A percentile compares a stretch with the other conserved stretches of the same genome.
Conservation (phyloP, 2,888 invertebrate species). For the Diploptera punctata region DNA sequence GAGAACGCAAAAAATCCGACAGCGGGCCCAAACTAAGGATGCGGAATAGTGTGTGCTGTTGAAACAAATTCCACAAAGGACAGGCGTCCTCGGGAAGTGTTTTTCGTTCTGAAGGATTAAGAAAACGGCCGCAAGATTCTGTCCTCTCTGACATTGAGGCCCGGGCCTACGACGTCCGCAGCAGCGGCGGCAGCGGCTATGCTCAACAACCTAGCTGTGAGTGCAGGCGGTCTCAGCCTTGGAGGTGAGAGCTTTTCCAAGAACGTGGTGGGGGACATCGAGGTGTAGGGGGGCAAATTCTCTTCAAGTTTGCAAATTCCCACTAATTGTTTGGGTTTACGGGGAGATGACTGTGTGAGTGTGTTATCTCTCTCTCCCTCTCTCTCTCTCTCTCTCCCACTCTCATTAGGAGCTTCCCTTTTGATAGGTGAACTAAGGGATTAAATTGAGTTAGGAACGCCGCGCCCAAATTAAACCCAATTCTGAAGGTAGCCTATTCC, state of each 20-base stretch:
- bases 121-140: conserved; percentile 45
- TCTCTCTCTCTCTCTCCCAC: conserved; percentile 14
- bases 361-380: too few relatives aligned
- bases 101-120: too few relatives aligned
- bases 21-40: conserved; percentile 21
- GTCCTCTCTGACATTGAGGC: conserved; percentile 44
- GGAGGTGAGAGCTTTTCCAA: conserved; percentile 45
- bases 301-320: conserved; percentile 38
- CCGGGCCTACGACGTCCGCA: conserved; percentile 40
- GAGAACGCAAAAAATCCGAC: conserved; percentile 1
- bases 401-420: conserved; percentile 43
- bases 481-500: conserved; percentile 43
- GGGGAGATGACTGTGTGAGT: too few relatives aligned
- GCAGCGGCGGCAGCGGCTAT: conserved; percentile 44
- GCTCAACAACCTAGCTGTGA: conserved; percentile 51
- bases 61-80: background rate
- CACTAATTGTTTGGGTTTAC: conserved; percentile 43
- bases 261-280: too few relatives aligned
- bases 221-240: conserved; percentile 47
- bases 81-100: too few relatives aligned
- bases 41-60: conserved; percentile 23
- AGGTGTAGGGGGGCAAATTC: conserved; percentile 24
- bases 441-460: conserved; percentile 44
- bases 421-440: conserved; percentile 44
- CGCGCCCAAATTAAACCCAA: conserved; percentile 44